Evolutionary conservation across 2,888 invertebrate genomes (phyloP).

Genomic region (Cataglyphis altisquamis): DNA sequence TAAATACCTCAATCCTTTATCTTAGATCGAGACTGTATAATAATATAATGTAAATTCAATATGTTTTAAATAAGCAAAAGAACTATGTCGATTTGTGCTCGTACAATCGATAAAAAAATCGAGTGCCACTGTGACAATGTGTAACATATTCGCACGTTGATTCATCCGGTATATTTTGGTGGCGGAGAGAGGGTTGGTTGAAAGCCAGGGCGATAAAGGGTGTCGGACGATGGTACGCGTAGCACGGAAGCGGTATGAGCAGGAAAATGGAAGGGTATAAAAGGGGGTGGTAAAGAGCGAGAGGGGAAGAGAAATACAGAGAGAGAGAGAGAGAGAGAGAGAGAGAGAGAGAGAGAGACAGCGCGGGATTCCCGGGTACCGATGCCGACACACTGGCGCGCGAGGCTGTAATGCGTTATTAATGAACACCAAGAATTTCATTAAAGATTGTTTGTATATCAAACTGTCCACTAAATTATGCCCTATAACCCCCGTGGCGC

Average conservation of each 20-base stretch:
- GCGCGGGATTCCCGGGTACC: conserved; percentile 74
- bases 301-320: not conserved
- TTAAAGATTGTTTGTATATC: conserved; percentile 89
- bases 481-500: conserved; percentile 84
- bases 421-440: conserved; percentile 91
- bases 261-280: conserved; percentile 54
- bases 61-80: not conserved
- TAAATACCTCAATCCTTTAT: not conserved
- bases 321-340: conserved; percentile 22
- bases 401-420: conserved; percentile 88
- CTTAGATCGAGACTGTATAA: not conserved
- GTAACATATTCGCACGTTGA: conserved; percentile 25
- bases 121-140: not conserved
- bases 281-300: conserved; percentile 33
- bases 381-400: conserved; percentile 78
- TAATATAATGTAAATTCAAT: not conserved
- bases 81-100: not conserved
- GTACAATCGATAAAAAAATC: conserved; percentile 2
- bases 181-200: conserved; percentile 53
- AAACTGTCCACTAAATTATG: conserved; percentile 89
- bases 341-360: conserved; percentile 38
- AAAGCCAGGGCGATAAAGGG: conserved; percentile 68
- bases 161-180: conserved; percentile 8
- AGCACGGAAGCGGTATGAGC: conserved; percentile 43
- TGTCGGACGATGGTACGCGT: conserved; percentile 62